Conservation (phyloP, 2,888 invertebrate species). For the Pilophorus perplexus region DNA sequence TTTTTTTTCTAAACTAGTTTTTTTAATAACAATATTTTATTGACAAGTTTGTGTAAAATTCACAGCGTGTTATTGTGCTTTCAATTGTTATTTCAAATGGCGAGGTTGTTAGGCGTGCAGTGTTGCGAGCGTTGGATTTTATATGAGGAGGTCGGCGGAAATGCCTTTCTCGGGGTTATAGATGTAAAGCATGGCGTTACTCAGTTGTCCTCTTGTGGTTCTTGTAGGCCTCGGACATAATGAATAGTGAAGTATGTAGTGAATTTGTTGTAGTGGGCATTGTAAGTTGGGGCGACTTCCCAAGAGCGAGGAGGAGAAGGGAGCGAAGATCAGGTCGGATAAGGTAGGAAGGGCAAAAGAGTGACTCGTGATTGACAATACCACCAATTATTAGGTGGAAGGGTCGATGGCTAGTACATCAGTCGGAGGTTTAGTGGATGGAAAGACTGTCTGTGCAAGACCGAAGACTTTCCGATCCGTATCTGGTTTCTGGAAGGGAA, state of each 20-base stretch:
- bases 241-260: constrained; percentile 35
- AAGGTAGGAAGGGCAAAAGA: constrained; percentile 32
- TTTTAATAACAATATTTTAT: no score
- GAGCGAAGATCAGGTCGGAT: constrained; percentile 19
- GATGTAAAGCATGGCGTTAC: background rate
- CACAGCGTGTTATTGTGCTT: no score
- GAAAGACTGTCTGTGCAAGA: constrained; percentile 14
- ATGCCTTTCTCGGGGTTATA: background rate
- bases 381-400: constrained; percentile 44
- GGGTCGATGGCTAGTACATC: constrained; percentile 34
- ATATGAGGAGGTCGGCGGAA: background rate
- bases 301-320: constrained; percentile 13
- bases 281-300: constrained; percentile 1
- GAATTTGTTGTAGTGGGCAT: constrained; percentile 33
- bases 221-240: constrained; percentile 20
- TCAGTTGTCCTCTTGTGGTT: constrained; percentile 6
- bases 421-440: constrained; percentile 9
- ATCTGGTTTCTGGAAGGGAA: background rate
- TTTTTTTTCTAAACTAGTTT: no score
- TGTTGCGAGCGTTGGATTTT: no score
- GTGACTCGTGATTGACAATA: constrained; percentile 45
- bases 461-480: constrained; percentile 14
- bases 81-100: no score
- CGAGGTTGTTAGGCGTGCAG: no score
- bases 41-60: no score